Conservation (phyloP, 1,140 invertebrate species). For the Phthorimaea operculella region DNA sequence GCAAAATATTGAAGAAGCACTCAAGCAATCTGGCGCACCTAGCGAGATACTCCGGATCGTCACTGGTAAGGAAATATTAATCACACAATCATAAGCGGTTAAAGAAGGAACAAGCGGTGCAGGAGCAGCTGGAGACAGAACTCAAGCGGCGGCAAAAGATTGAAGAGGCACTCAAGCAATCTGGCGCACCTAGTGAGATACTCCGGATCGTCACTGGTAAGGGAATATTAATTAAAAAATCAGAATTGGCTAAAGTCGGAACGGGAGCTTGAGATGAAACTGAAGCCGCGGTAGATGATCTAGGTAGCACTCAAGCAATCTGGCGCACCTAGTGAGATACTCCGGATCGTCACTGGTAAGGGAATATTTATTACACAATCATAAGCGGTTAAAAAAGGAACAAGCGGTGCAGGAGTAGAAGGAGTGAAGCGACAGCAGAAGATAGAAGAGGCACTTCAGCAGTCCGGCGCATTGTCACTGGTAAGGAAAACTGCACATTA, state of each 20-base stretch:
- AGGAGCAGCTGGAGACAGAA: slow-evolving; percentile 85
- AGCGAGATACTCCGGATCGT: slow-evolving; percentile 81
- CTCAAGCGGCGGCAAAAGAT: slow-evolving; percentile 80
- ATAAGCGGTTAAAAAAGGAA: slow-evolving; percentile 89
- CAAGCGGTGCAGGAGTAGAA: slow-evolving; percentile 86
- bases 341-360: slow-evolving; percentile 82
- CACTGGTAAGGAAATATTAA: slow-evolving; percentile 76
- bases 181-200: slow-evolving; percentile 79
- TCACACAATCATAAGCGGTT: slow-evolving; percentile 90
- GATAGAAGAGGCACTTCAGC: slow-evolving; percentile 83
- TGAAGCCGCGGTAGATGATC: slow-evolving; percentile 79
- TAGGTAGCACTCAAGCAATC: slow-evolving; percentile 83
- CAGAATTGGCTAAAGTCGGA: slow-evolving; percentile 90
- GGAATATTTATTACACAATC: no score
- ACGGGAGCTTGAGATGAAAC: slow-evolving; percentile 82
- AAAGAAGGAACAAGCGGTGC: slow-evolving; percentile 85
- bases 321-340: slow-evolving; percentile 78
- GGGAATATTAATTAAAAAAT: slow-evolving; percentile 44
- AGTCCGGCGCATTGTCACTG: slow-evolving; percentile 81
- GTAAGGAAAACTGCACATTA: slow-evolving; percentile 59
- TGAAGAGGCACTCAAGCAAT: slow-evolving; percentile 82
- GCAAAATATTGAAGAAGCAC: slow-evolving; percentile 80
- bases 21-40: slow-evolving; percentile 80
- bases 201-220: slow-evolving; percentile 82
- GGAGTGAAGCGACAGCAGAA: slow-evolving; percentile 81